Conservation (phyloP, 1,140 invertebrate genomes). For the Bemisia tabaci region DNA sequence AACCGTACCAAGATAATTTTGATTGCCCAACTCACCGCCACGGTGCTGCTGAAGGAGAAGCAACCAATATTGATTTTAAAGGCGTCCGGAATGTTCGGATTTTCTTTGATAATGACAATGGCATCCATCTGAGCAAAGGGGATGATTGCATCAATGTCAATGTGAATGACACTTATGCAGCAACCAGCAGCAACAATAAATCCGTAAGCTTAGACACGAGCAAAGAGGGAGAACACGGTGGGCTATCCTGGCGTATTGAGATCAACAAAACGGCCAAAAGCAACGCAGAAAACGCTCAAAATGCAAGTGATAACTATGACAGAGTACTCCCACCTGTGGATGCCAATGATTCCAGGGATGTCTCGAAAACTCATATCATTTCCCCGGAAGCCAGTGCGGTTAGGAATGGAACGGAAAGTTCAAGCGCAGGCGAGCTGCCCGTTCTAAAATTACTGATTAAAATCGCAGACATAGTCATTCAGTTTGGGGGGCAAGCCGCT, state of each 20-base stretch:
- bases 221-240: slow-evolving; percentile 7
- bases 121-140: not conserved
- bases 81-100: slow-evolving; percentile 26
- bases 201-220: not conserved
- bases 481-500: slow-evolving; percentile 18
- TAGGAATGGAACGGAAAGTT: slow-evolving; percentile 8
- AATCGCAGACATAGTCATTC: slow-evolving; percentile 27
- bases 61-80: slow-evolving; percentile 25
- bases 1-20: slow-evolving; percentile 1
- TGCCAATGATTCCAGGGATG: not conserved
- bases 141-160: not conserved
- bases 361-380: not conserved
- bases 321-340: slow-evolving; percentile 5
- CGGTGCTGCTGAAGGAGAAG: slow-evolving; percentile 15
- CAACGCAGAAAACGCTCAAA: not conserved
- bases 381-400: not conserved
- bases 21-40: slow-evolving; percentile 4
- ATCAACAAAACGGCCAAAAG: slow-evolving; percentile 18
- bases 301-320: slow-evolving; percentile 7
- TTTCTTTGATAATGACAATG: slow-evolving; percentile 24
- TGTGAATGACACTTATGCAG: not conserved
- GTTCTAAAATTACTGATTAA: slow-evolving; percentile 27
- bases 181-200: slow-evolving; percentile 2
- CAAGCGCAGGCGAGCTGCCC: slow-evolving; percentile 16
- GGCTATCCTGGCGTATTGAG: slow-evolving; percentile 22